Evolutionary conservation across 2,113 vertebrate species (phyloP).

Genomic region (Trachemys scripta): DNA sequence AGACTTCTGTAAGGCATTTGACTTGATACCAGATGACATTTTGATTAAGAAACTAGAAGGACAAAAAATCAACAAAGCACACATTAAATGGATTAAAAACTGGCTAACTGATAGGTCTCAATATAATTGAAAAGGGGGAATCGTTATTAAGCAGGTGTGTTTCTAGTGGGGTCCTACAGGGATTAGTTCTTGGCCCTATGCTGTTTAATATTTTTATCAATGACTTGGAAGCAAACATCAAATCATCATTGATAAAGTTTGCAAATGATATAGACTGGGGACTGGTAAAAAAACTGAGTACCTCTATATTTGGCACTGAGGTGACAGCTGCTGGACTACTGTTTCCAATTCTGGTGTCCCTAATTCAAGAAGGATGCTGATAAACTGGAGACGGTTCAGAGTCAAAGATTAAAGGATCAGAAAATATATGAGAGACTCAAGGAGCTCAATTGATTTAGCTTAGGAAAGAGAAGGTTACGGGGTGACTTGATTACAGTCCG

Average conservation of each 20-base stretch:
- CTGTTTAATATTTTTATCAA: background rate
- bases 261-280: background rate
- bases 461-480: background rate
- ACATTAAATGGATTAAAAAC: conserved; percentile 46
- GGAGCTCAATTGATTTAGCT: background rate
- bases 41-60: conserved; percentile 38
- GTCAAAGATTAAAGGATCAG: background rate
- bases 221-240: background rate
- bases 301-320: background rate
- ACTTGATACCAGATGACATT: conserved; percentile 29
- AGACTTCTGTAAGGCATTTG: conserved; percentile 41
- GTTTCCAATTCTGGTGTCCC: background rate
- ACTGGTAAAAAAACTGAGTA: background rate
- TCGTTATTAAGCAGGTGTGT: background rate
- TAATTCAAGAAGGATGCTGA: background rate
- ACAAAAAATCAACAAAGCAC: conserved; percentile 57
- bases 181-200: background rate
- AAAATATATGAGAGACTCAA: background rate
- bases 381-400: background rate
- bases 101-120: conserved; percentile 56
- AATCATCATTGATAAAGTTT: background rate
- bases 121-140: conserved; percentile 37
- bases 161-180: background rate
- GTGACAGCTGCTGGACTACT: background rate
- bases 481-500: background rate